Conservation (phyloP, 1,140 invertebrate species). For the Ceratosolen fusciceps region DNA sequence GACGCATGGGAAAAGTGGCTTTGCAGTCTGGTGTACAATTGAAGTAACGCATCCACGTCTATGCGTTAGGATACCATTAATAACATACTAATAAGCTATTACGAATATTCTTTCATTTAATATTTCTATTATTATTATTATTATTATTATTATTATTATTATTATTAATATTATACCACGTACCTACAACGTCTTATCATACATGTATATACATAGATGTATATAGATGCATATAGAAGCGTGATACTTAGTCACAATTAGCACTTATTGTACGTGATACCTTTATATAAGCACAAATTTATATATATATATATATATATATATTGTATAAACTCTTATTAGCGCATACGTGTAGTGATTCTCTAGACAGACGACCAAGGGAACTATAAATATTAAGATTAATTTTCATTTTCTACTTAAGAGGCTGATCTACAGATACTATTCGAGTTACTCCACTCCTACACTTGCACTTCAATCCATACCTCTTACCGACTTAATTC, state of each 20-base stretch:
- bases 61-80: neutral
- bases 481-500: too few species aligned
- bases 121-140: too few species aligned
- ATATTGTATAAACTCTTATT: slow-evolving; percentile 16
- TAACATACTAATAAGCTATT: slow-evolving; percentile 2
- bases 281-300: neutral
- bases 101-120: too few species aligned
- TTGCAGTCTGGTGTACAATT: neutral
- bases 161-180: neutral
- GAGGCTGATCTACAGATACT: neutral
- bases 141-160: too few species aligned
- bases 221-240: neutral
- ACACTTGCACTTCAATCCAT: too few species aligned
- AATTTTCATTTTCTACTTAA: slow-evolving; percentile 28
- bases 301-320: too few species aligned
- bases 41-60: too few species aligned
- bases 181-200: neutral
- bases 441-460: too few species aligned
- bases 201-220: too few species aligned
- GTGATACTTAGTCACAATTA: slow-evolving; percentile 25
- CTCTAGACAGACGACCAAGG: slow-evolving; percentile 13
- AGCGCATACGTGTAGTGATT: neutral
- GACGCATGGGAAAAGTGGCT: neutral
- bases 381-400: slow-evolving; percentile 3
- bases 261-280: slow-evolving; percentile 1